Conservation (phyloP, 2,888 invertebrate species). For the Serripes groenlandicus region DNA sequence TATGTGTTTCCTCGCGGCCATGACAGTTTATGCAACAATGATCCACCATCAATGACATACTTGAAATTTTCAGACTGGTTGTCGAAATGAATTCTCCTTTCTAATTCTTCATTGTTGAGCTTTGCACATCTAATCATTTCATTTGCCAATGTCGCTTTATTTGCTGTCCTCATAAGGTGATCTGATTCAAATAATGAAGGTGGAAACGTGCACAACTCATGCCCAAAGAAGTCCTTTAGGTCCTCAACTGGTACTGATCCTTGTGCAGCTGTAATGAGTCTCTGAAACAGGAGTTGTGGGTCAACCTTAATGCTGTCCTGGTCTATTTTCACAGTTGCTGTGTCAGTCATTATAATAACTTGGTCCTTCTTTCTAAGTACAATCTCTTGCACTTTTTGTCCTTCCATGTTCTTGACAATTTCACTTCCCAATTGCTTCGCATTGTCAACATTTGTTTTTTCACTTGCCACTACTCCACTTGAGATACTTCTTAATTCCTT, state of each 20-base stretch:
- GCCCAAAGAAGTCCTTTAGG: constrained; percentile 22
- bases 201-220: constrained; percentile 42
- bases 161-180: not conserved
- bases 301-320: constrained; percentile 24
- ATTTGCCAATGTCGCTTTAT: too few species aligned
- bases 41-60: constrained; percentile 62
- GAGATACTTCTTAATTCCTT: constrained; percentile 7
- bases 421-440: constrained; percentile 11
- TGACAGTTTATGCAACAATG: constrained; percentile 47
- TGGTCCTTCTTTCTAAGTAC: constrained; percentile 49
- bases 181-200: constrained; percentile 58
- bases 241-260: constrained; percentile 7
- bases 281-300: constrained; percentile 30
- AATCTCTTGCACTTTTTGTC: constrained; percentile 27
- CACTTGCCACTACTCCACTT: constrained; percentile 4
- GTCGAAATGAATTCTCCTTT: too few species aligned
- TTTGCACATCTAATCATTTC: too few species aligned
- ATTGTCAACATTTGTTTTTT: constrained; percentile 7
- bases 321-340: not conserved
- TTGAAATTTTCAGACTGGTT: constrained; percentile 23
- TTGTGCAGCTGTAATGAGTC: constrained; percentile 25
- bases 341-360: constrained; percentile 30
- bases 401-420: constrained; percentile 17
- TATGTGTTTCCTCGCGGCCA: constrained; percentile 54
- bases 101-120: too few species aligned